Percentiles rank a stretch among this genome's conserved stretches.
Conservation (phyloP, 2,888 invertebrate species). For the Merodon equestris region DNA sequence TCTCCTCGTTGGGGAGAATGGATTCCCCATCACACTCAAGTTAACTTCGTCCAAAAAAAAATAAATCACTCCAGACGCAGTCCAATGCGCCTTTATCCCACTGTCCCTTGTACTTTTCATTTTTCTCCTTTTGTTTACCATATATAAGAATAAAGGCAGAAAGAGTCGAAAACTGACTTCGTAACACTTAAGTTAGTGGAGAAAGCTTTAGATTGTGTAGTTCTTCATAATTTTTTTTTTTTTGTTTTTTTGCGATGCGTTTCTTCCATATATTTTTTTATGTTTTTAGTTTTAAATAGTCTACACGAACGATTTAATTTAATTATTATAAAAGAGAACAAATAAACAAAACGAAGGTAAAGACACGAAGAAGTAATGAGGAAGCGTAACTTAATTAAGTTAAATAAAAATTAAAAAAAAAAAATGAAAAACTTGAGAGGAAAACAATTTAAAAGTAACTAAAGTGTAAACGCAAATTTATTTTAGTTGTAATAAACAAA, state of each 20-base stretch:
- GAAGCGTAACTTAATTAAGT: constrained; percentile 40
- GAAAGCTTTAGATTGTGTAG: constrained; percentile 45
- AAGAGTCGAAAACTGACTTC: background rate
- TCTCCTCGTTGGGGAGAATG: too few species aligned
- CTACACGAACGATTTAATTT: constrained; percentile 31
- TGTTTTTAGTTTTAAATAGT: constrained; percentile 15
- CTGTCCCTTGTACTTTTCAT: too few species aligned
- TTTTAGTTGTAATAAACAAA: constrained; percentile 44
- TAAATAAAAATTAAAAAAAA: constrained; percentile 15
- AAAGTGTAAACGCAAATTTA: constrained; percentile 47
- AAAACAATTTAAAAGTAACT: constrained; percentile 9
- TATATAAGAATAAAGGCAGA: constrained; percentile 11
- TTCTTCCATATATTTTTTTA: constrained; percentile 31
- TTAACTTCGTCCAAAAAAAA: too few species aligned
- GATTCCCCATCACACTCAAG: too few species aligned
- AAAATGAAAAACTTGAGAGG: background rate
- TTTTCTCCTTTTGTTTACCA: constrained; percentile 3
- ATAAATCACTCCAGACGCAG: too few species aligned
- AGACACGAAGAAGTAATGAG: constrained; percentile 23
- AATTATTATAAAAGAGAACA: constrained; percentile 16
- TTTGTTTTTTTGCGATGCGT: constrained; percentile 10
- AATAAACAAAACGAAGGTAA: constrained; percentile 1
- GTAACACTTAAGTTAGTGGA: constrained; percentile 9
- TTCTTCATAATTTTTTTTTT: constrained; percentile 2
- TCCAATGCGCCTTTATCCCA: too few species aligned